A percentile compares a stretch with the other conserved stretches of the same genome.
Conservation (phyloP, 1,140 invertebrate species). For the Aplysia californica region DNA sequence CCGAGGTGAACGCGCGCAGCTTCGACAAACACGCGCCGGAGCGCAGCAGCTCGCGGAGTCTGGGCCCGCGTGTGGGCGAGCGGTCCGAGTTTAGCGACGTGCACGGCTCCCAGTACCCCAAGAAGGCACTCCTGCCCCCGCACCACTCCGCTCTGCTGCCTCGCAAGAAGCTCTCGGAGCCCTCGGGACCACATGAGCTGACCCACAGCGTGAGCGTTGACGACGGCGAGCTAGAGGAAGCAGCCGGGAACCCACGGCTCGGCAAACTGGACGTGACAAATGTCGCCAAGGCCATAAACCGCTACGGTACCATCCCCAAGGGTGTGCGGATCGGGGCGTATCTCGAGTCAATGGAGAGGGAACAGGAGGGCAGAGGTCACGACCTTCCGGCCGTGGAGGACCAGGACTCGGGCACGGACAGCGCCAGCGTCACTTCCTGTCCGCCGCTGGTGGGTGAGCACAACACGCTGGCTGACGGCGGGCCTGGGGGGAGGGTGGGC, state of each 20-base stretch:
- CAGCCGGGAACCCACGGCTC: conserved; percentile 33
- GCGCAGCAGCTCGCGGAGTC: conserved; percentile 45
- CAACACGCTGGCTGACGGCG: conserved; percentile 4
- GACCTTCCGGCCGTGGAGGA: conserved; percentile 47
- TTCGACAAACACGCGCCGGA: conserved; percentile 37
- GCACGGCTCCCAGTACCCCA: conserved; percentile 49
- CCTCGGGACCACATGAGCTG: conserved; percentile 18
- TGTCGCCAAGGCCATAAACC: conserved; percentile 93
- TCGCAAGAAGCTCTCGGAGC: conserved; percentile 44
- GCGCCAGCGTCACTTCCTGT: conserved; percentile 56
- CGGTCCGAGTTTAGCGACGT: conserved; percentile 36
- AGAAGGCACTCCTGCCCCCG: conserved; percentile 56
- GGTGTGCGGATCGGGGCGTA: conserved; percentile 95
- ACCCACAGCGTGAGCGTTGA: conserved; percentile 24
- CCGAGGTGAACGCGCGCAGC: conserved; percentile 46
- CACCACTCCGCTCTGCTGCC: conserved; percentile 42
- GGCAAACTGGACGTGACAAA: conserved; percentile 91
- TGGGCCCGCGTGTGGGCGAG: conserved; percentile 19
- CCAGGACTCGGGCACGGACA: conserved; percentile 59
- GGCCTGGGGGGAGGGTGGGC: neutral
- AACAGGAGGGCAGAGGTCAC: conserved; percentile 38
- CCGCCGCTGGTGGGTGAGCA: conserved; percentile 36
- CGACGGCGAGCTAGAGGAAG: conserved; percentile 13
- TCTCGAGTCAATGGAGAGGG: conserved; percentile 82
- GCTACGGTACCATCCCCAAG: conserved; percentile 96